Evolutionary conservation across 2,888 invertebrate genomes (phyloP).

Genomic region (Erynnis tages): DNA sequence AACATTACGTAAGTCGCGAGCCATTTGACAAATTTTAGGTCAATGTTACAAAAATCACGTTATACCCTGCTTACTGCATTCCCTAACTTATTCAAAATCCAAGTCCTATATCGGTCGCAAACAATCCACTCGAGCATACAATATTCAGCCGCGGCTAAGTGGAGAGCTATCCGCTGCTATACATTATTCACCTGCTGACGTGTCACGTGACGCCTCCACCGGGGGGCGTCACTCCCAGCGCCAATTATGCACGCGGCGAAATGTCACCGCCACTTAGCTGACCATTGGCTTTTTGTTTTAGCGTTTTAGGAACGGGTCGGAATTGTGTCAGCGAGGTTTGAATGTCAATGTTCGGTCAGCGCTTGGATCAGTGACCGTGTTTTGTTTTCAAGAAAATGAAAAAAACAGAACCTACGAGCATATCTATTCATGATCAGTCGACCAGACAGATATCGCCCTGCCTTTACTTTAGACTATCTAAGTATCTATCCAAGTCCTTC

Average conservation of each 20-base stretch:
- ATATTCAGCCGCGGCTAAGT: slow-evolving; percentile 74
- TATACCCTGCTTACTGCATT: too few species aligned
- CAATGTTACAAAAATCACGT: too few species aligned
- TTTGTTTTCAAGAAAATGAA: too few species aligned
- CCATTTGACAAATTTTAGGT: too few species aligned
- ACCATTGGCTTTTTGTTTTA: slow-evolving; percentile 77
- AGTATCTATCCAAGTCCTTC: too few species aligned
- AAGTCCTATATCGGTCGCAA: slow-evolving; percentile 37
- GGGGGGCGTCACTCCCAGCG: slow-evolving; percentile 64
- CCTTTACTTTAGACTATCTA: too few species aligned
- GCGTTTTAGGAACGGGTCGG: slow-evolving; percentile 61
- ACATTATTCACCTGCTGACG: slow-evolving; percentile 73
- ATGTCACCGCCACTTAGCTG: slow-evolving; percentile 74
- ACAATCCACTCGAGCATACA: slow-evolving; percentile 58
- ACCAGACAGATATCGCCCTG: too few species aligned
- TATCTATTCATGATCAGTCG: too few species aligned
- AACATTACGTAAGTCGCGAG: too few species aligned
- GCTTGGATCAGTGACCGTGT: too few species aligned
- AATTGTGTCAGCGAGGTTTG: slow-evolving; percentile 36
- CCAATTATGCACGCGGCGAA: slow-evolving; percentile 78
- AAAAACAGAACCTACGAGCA: too few species aligned
- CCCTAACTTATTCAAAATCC: slow-evolving; percentile 26
- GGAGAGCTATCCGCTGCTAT: slow-evolving; percentile 74
- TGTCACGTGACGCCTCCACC: slow-evolving; percentile 73
- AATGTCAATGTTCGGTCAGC: background rate